Percentiles rank a stretch among this genome's conserved stretches.
phyloP scores from a whole-genome alignment of 2,113 vertebrate species.

The Uria lomvia region DNA sequence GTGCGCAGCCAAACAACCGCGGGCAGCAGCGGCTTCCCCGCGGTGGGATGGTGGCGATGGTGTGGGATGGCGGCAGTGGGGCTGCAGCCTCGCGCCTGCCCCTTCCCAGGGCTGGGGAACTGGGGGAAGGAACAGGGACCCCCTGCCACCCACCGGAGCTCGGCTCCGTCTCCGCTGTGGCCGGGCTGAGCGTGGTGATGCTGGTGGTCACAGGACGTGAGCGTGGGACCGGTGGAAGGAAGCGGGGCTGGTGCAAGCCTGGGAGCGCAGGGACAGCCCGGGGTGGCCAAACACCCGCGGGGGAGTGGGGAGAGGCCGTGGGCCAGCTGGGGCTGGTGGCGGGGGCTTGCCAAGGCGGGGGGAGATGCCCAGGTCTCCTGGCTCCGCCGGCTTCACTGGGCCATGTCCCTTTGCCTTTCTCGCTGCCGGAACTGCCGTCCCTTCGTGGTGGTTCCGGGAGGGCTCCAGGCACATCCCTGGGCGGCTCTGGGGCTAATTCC shows the following conservation, averaged over 20 bases:
- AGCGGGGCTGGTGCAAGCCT: not conserved
- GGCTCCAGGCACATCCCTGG: accelerated
- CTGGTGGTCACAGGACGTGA: not conserved
- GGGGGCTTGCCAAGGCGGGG: not conserved
- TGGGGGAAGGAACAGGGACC: not conserved
- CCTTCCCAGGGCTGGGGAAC: accelerated
- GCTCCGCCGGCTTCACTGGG: accelerated
- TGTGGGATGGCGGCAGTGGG: accelerated
- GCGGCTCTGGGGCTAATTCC: not conserved
- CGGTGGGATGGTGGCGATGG: accelerated
- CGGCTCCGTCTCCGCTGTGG: accelerated
- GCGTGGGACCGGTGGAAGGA: not conserved
- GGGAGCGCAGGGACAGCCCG: not conserved
- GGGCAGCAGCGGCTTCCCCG: not conserved
- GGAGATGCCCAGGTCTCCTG: not conserved
- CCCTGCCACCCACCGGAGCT: accelerated
- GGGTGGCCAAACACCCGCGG: accelerated
- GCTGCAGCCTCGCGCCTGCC: not conserved
- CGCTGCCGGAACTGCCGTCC: accelerated
- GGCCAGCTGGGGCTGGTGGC: not conserved
- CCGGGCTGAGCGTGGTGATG: accelerated
- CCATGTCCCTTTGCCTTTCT: accelerated
- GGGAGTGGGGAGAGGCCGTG: not conserved
- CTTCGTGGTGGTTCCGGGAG: accelerated
- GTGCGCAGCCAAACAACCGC: not conserved